A percentile compares a stretch with the other conserved stretches of the same genome.
Evolutionary conservation across 2,797 vertebrate species (phyloP).

Genomic region (Enteromius unitaeniatus): DNA sequence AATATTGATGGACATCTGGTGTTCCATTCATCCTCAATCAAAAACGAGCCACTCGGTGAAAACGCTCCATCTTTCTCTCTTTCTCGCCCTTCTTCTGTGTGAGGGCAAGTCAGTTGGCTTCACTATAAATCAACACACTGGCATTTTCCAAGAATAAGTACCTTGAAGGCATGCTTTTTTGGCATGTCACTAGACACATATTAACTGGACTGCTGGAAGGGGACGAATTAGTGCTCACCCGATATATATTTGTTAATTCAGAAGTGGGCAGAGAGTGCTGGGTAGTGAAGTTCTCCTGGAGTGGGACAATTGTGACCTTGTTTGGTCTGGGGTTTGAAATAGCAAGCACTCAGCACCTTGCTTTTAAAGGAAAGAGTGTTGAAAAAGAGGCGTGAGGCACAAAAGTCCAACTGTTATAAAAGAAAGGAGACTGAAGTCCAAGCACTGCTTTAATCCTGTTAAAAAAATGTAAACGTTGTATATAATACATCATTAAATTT

Average conservation of each 20-base stretch:
- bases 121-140: slow-evolving; percentile 62
- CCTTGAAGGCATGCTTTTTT: slow-evolving; percentile 69
- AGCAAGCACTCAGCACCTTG: slow-evolving; percentile 53
- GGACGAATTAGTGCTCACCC: slow-evolving; percentile 61
- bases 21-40: slow-evolving; percentile 75
- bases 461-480: not conserved
- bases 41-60: slow-evolving; percentile 70
- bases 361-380: slow-evolving; percentile 46
- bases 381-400: slow-evolving; percentile 34
- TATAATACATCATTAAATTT: slow-evolving; percentile 11
- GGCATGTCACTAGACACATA: slow-evolving; percentile 62
- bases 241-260: slow-evolving; percentile 63
- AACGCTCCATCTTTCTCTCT: slow-evolving; percentile 62
- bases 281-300: slow-evolving; percentile 51
- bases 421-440: slow-evolving; percentile 18
- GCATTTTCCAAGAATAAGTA: slow-evolving; percentile 66
- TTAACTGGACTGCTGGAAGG: slow-evolving; percentile 62
- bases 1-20: slow-evolving; percentile 88
- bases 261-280: slow-evolving; percentile 50
- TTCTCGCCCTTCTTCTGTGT: slow-evolving; percentile 49
- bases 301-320: slow-evolving; percentile 56
- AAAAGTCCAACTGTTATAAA: slow-evolving; percentile 43
- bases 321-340: slow-evolving; percentile 54
- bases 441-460: slow-evolving; percentile 18
- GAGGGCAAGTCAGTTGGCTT: slow-evolving; percentile 64